Evolutionary conservation across 37 sponge, comb jelly and placozoan species (phyloP), one percentile per base, ranked within the genome.

Genomic region (Beroe ovata): DNA sequence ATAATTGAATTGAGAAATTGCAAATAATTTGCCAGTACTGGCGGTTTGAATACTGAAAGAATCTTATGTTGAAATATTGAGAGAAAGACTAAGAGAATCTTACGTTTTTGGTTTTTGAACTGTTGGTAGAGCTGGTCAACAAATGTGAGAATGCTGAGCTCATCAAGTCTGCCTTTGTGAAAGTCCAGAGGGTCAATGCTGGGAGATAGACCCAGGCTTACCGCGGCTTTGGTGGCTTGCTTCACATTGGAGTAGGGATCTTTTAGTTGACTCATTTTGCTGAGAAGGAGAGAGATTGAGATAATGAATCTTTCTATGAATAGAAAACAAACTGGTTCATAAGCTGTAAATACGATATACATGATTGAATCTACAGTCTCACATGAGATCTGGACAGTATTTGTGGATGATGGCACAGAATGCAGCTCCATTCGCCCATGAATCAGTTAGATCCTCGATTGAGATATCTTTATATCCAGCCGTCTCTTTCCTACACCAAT

Each of bases 201-300:
- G 16, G 84, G 84, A 19, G 33, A 21, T 4, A 77, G 47, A 3
- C 84, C 84, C 35, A 77, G 54, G 35, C n/a, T 36, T 4, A 42
- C 84, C 1, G 84, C 84, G 4, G 84, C 84, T 42, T 39, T 77
- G 8, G 84, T 77, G 21, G 84, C 84, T 42, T 77, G 84, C 47
- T 77, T 77, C n/a, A 77, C 84, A 54, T 77, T 77, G 22, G 54
- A 39, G 29, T 77, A 77, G 28, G 84, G 84, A 39, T 77, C 84
- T 20, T 39, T 42, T 35, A 77, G 84, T 30, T 66, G 69, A 6
- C 69, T 30, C 69, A 66, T 66, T 18, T 66, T 66, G 8, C n/a
- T n/a, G n/a, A n/a, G n/a, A n/a, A n/a, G n/a, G n/a, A n/a, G n/a
- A n/a, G n/a, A n/a, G n/a, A n/a, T n/a, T n/a, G n/a, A n/a, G n/a